A percentile compares a stretch with the other conserved stretches of the same genome.
phyloP scores from a whole-genome alignment of 2,888 invertebrate species.

The Eupelmus urozonus region DNA sequence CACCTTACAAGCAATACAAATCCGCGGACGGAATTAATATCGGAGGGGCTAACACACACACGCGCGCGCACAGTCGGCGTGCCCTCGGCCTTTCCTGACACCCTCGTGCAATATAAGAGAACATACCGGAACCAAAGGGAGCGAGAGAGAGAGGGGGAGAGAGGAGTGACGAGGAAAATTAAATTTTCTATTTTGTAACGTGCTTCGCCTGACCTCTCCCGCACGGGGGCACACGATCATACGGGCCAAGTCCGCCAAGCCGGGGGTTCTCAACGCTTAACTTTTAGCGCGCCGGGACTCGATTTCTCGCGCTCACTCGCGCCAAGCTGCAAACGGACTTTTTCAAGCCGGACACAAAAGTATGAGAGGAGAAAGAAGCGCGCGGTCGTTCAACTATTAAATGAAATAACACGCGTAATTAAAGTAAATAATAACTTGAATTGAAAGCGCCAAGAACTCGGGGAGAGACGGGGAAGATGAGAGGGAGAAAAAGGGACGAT shows the following conservation, averaged over 20 bases:
- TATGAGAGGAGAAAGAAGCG: not conserved
- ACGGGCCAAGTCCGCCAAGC: slow-evolving; percentile 63
- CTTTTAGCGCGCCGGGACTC: not conserved
- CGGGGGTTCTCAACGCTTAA: slow-evolving; percentile 60
- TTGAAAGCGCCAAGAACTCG: slow-evolving; percentile 10
- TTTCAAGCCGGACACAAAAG: slow-evolving; percentile 8
- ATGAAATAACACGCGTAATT: slow-evolving; percentile 21
- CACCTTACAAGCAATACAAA: slow-evolving; percentile 57
- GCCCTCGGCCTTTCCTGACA: slow-evolving; percentile 22
- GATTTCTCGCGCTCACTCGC: not conserved
- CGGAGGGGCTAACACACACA: slow-evolving; percentile 61
- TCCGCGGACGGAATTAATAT: slow-evolving; percentile 64
- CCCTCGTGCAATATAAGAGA: slow-evolving; percentile 52
- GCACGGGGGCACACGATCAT: slow-evolving; percentile 62
- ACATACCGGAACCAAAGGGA: slow-evolving; percentile 39
- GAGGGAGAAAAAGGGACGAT: not conserved
- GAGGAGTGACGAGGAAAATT: slow-evolving; percentile 69
- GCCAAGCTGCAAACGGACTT: not conserved
- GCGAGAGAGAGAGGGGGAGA: slow-evolving; percentile 35
- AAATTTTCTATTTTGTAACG: slow-evolving; percentile 72
- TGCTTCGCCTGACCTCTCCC: slow-evolving; percentile 66
- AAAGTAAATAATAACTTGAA: slow-evolving; percentile 48
- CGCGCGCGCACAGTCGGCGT: slow-evolving; percentile 13
- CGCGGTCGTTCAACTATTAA: not conserved
- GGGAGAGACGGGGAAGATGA: not conserved